Evolutionary conservation across 2,888 invertebrate species (phyloP), one percentile per base, ranked within the genome.

Genomic region (Bombylius discolor): DNA sequence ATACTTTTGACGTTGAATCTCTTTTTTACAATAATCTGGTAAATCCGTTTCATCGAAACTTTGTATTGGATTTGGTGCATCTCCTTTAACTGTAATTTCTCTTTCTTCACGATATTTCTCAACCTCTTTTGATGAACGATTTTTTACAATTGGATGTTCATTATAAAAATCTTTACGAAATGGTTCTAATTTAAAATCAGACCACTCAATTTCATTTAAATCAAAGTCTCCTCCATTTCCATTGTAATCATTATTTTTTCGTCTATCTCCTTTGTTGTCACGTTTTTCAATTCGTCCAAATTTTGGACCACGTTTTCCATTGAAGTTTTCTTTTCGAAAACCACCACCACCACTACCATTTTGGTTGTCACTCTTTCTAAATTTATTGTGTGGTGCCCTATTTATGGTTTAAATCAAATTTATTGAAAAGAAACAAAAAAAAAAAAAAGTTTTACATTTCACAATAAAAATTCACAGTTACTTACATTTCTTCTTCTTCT

Each of bases 121-220:
- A 5, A 90, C 81, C 64, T 89, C 89, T 62, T 80, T 79, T n/a
- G 82, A 78, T 34, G 82, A 78, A 61, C 84, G 79, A 56, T 73
- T 76, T n/a, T 80, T 66, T 5, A 83, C 81, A 58, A 78, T 77
- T 3, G 82, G 79, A 65, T 85, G 84, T 63, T 89, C 88, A 62
- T 83, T 79, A 67, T 91, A 91, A 66, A 91, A 91, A 68, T 89
- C 81, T 71, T 91, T 91, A 70, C 89, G 85, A 70, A 91, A 89
- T 13, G 87, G 86, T 60, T 84, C 78, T 56, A 81, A 68, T 3
- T 76, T 71, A 64, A 75, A 62, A 5, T 74, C 68, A 58, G 77
- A 75, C 77, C 81, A 82, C 61, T 81, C 79, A 1, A 81, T 78
- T 4, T 76, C 73, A 84, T 60, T 89, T 79, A 98, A 79, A 68